Conservation (phyloP, 2,888 invertebrate species). For the Blastobasis adustella region DNA sequence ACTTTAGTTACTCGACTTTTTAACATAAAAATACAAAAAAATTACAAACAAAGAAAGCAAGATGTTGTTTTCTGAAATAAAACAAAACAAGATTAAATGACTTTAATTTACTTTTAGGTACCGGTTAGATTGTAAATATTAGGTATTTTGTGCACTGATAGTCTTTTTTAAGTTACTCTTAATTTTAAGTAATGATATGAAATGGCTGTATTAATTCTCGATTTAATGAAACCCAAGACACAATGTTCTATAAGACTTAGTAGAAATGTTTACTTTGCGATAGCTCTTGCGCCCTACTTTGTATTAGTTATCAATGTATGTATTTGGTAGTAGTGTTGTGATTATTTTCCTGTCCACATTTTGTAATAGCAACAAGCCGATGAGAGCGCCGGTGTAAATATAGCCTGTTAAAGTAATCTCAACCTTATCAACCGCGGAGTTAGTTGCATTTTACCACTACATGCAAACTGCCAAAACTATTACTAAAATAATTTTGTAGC, state of each 20-base stretch:
- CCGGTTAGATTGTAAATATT: slow-evolving; percentile 60
- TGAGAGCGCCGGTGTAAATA: slow-evolving; percentile 45
- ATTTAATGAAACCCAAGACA: slow-evolving; percentile 42
- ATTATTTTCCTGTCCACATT: slow-evolving; percentile 17
- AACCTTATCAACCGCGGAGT: slow-evolving; percentile 51
- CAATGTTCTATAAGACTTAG: slow-evolving; percentile 25
- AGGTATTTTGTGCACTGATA: slow-evolving; percentile 66
- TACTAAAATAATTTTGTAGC: slow-evolving; percentile 64
- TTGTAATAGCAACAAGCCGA: no score
- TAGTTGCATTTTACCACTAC: slow-evolving; percentile 71
- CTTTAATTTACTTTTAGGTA: slow-evolving; percentile 39
- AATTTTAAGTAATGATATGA: slow-evolving; percentile 45
- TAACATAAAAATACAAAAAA: slow-evolving; percentile 40
- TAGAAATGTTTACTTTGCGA: slow-evolving; percentile 34
- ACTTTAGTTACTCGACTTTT: slow-evolving; percentile 34
- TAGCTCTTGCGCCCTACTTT: not conserved
- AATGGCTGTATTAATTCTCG: slow-evolving; percentile 60
- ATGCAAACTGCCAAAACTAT: slow-evolving; percentile 72
- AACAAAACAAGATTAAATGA: slow-evolving; percentile 27
- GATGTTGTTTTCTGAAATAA: slow-evolving; percentile 28
- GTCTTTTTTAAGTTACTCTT: slow-evolving; percentile 55
- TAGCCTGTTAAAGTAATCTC: slow-evolving; percentile 28
- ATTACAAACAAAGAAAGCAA: slow-evolving; percentile 39
- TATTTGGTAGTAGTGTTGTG: slow-evolving; percentile 25
- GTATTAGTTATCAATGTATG: no score